Conservation (phyloP, 2,888 invertebrate genomes). For the Cantharis flavilabris region DNA sequence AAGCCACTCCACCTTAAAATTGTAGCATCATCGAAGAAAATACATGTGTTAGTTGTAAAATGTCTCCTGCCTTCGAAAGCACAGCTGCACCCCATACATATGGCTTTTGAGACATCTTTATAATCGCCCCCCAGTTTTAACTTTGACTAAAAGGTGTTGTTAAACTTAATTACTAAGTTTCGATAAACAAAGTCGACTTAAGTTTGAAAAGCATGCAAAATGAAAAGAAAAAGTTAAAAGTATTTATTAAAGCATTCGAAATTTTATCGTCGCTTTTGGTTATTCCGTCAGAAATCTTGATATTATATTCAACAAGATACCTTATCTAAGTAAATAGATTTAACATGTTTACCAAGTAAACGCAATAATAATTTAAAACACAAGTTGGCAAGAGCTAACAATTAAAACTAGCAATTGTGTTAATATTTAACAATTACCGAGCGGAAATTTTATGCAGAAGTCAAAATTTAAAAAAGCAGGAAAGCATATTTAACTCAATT, state of each 20-base stretch:
- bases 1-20: not conserved
- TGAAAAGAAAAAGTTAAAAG: not conserved
- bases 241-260: not conserved
- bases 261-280: conserved; percentile 12
- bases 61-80: conserved; percentile 52
- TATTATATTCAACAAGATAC: conserved; percentile 30
- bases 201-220: not conserved
- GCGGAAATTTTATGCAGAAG: not conserved
- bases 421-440: not conserved
- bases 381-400: conserved; percentile 20
- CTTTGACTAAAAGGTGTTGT: conserved; percentile 5
- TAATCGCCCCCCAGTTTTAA: conserved; percentile 14
- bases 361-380: conserved; percentile 29
- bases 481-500: not conserved
- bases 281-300: conserved; percentile 32
- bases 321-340: conserved; percentile 34
- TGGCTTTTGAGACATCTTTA: conserved; percentile 44
- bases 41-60: conserved; percentile 50
- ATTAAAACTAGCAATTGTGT: not conserved
- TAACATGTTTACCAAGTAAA: conserved; percentile 31
- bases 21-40: conserved; percentile 41
- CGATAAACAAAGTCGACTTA: not conserved
- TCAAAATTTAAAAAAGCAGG: not conserved
- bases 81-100: conserved; percentile 52
- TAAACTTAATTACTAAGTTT: not conserved